These are phyloP conservation scores for Porphyrio hochstetteri DNA, from an alignment of 2,113 vertebrate genomes.

Conservation along the genomic window DNA sequence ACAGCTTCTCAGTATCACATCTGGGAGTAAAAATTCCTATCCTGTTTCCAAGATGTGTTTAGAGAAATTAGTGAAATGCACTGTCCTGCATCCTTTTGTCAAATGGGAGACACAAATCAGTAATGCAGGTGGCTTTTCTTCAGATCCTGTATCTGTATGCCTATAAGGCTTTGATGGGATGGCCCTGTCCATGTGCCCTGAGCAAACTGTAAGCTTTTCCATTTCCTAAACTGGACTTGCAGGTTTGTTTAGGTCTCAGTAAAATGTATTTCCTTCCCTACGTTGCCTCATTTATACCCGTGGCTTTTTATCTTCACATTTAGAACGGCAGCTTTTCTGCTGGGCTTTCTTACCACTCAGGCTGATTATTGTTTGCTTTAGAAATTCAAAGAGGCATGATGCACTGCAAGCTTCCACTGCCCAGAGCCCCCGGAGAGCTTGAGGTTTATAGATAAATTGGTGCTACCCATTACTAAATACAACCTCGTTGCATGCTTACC, in stretches of 20 bases:
- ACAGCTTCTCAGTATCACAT: background rate
- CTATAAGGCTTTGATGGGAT: background rate
- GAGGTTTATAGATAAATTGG: slow-evolving; percentile 36
- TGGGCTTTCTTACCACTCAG: background rate
- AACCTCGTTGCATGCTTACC: background rate
- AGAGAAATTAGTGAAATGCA: background rate
- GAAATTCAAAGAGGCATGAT: slow-evolving; percentile 9
- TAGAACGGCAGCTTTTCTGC: slow-evolving; percentile 1
- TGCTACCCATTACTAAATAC: background rate
- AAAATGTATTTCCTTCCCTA: background rate
- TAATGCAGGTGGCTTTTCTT: background rate
- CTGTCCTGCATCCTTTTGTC: background rate
- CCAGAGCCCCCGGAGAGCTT: background rate
- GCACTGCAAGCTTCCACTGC: background rate
- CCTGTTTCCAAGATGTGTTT: background rate
- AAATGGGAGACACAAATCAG: background rate
- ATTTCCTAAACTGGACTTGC: background rate
- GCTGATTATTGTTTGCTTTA: slow-evolving; percentile 25
- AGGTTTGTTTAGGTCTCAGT: background rate
- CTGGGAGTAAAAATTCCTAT: background rate
- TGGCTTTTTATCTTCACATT: slow-evolving; percentile 1
- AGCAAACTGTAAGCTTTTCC: background rate
- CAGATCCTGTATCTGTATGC: background rate
- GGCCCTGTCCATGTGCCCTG: background rate
- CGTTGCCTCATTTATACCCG: background rate